Conservation (phyloP, 2,797 vertebrate genomes). For the Heteromormyrus szaboi region DNA sequence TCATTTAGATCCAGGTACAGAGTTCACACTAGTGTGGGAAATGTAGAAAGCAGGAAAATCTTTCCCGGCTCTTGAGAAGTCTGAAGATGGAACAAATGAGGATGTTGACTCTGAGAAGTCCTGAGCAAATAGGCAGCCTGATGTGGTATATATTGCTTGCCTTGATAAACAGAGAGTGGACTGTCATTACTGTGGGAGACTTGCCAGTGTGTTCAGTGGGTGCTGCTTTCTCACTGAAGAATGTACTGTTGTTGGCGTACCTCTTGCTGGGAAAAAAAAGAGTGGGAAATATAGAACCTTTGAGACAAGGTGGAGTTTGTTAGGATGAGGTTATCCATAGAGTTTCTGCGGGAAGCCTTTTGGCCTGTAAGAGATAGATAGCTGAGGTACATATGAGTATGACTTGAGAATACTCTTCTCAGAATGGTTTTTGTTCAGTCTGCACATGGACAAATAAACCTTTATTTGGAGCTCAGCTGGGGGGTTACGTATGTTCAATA, state of each 20-base stretch:
- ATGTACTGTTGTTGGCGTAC: constrained; percentile 25
- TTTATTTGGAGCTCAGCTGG: not conserved
- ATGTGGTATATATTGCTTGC: not conserved
- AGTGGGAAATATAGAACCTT: constrained; percentile 25
- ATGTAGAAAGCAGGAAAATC: not conserved
- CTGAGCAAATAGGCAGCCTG: constrained; percentile 15
- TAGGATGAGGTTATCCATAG: not conserved
- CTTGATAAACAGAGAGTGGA: constrained; percentile 17
- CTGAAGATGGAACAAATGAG: not conserved
- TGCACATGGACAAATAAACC: not conserved
- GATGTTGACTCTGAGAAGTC: constrained; percentile 23
- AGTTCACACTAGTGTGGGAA: constrained; percentile 27
- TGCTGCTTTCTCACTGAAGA: not conserved
- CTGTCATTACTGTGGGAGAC: not conserved
- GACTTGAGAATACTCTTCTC: not conserved
- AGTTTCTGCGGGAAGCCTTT: not conserved
- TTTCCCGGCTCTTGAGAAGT: constrained; percentile 5
- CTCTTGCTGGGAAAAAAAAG: not conserved
- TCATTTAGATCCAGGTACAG: constrained; percentile 35
- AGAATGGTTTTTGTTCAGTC: not conserved
- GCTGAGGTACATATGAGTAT: not conserved
- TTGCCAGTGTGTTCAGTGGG: not conserved
- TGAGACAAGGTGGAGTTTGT: constrained; percentile 16
- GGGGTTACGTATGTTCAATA: not conserved
- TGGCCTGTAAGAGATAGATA: not conserved